Conservation (phyloP, 2,113 vertebrate genomes). For the Scortum barcoo region DNA sequence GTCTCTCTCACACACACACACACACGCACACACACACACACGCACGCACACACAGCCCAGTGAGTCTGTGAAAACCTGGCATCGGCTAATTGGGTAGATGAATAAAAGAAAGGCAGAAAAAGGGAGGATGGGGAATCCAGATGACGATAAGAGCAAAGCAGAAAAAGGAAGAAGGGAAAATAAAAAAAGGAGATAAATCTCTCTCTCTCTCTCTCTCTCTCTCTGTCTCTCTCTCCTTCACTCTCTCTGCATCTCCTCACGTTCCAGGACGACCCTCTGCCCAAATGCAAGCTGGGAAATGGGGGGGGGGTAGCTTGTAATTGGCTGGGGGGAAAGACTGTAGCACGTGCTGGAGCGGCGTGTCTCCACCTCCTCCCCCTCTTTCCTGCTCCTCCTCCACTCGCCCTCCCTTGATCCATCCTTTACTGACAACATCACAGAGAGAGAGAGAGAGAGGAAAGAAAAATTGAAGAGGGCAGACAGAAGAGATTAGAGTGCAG, state of each 20-base stretch:
- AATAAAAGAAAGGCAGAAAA: constrained; percentile 21
- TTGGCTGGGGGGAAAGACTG: constrained; percentile 64
- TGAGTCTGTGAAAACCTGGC: constrained; percentile 25
- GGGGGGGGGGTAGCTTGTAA: constrained; percentile 61
- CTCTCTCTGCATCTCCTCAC: constrained; percentile 37
- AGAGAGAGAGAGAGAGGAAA: background rate
- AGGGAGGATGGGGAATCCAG: constrained; percentile 35
- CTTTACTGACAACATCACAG: constrained; percentile 30
- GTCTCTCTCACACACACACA: background rate
- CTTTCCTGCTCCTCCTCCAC: constrained; percentile 2
- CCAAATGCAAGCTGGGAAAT: constrained; percentile 48
- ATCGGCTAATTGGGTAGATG: constrained; percentile 56
- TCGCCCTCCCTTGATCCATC: constrained; percentile 36
- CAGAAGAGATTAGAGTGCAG: constrained; percentile 40
- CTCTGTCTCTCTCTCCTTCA: constrained; percentile 14
- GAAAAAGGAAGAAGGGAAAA: constrained; percentile 1
- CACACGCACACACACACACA: constrained; percentile 27
- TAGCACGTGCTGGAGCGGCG: constrained; percentile 74
- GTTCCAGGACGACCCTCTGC: constrained; percentile 60
- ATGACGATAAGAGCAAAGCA: constrained; percentile 30
- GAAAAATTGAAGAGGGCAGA: constrained; percentile 28
- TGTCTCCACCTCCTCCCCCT: constrained; percentile 66
- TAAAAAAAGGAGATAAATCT: background rate
- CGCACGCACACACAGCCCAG: constrained; percentile 19
- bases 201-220: constrained; percentile 3